Base-by-base conservation (phyloP, 1,140 invertebrate genomes). In the Branchinecta lindahli region DNA sequence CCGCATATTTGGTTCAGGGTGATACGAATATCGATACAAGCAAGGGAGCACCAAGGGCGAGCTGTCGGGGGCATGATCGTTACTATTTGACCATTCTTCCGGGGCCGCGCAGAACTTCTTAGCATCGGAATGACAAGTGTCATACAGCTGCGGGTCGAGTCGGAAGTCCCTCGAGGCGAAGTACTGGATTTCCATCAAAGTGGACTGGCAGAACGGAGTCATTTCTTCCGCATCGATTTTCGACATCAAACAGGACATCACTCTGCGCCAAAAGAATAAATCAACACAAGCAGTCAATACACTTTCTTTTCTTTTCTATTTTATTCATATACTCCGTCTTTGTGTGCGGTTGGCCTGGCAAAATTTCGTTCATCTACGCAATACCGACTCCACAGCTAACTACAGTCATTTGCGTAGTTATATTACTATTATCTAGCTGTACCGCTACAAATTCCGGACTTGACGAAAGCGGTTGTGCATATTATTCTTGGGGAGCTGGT, bases 111-210 rank as follows among this genome's bases (percentile, higher is more conserved):
- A 98, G 52, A 89, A 81, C 47, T 83, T 84, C 4, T 85, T 81
- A 6, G 95, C 94, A 81, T 98, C 93, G 67, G 86, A 83, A 75
- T 86, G 88, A 77, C 96, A 99, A 10, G 87, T 85, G 75, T 84
- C 85, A 76, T 93, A 98, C 15, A 98, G 81, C 72, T 89, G 86
- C 0, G 91, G 87, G 82, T 98, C 95, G 66, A 98, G 79, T 76
- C 90, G 92, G 75, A 92, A 98, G 81, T 98, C 92, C 74, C 96
- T 84, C 0, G 92, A 88, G 68, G 98, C 85, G 80, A 99, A 99
- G 78, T 96, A 98, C 76, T 98, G 94, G 75, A 98, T 95, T 81
- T 98, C 92, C 20, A 97, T 82, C 45, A 99, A 81, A 33, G 91
- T 88, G 68, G 89, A 84, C 82, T 96, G 91, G 82, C 96, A 99